phyloP scores from a whole-genome alignment of 2,888 invertebrate species.

The Copidosoma aretas region DNA sequence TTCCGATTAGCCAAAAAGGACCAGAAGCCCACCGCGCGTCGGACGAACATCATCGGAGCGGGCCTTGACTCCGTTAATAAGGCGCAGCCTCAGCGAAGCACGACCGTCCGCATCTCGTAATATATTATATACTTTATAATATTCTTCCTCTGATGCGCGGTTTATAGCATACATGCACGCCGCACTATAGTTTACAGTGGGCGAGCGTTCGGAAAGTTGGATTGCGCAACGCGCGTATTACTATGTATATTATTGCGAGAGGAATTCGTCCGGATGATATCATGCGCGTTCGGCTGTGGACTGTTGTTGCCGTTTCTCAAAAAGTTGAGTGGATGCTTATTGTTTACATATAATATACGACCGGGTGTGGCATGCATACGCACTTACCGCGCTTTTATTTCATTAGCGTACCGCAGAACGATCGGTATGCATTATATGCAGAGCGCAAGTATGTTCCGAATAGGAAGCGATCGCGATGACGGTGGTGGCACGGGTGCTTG shows the following conservation, averaged over 20 bases:
- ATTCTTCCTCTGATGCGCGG: slow-evolving; percentile 9
- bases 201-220: slow-evolving; percentile 19
- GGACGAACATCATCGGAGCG: not conserved
- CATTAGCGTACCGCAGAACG: too few relatives aligned
- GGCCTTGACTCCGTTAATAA: slow-evolving; percentile 39
- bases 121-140: not conserved
- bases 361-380: too few relatives aligned
- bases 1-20: not conserved
- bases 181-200: not conserved
- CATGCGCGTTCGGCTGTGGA: too few relatives aligned
- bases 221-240: slow-evolving; percentile 12
- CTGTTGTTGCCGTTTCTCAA: too few relatives aligned
- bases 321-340: too few relatives aligned
- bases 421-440: too few relatives aligned
- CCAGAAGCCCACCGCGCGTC: slow-evolving; percentile 4
- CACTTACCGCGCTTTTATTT: too few relatives aligned
- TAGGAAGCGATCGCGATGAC: too few relatives aligned
- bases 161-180: not conserved
- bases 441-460: too few relatives aligned
- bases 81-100: slow-evolving; percentile 42
- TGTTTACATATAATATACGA: too few relatives aligned
- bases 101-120: slow-evolving; percentile 13
- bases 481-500: too few relatives aligned
- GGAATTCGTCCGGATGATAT: too few relatives aligned
- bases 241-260: slow-evolving; percentile 8